Evolutionary conservation across 2,113 vertebrate species (phyloP), one percentile per base, ranked within the genome.

Genomic region (Burhinus oedicnemus): DNA sequence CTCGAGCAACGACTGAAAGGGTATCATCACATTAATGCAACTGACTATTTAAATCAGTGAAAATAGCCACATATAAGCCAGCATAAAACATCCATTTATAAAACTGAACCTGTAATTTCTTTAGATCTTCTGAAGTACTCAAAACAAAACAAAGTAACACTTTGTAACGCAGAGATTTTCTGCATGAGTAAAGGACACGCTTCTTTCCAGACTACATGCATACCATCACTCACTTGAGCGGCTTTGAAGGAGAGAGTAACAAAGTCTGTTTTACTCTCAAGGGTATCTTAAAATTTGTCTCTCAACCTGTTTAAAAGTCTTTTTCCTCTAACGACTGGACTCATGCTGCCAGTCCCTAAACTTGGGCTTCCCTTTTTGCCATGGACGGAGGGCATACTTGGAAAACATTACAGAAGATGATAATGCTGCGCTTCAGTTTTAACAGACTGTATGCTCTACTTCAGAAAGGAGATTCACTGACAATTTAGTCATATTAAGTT

Each of bases 211-310:
- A 21, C 68, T 66, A 30, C 30, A 29, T 1, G 16, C 18, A 23
- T 22, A 62, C 38, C 62, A 65, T 70, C 79, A 77, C 69, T 70
- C 89, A 90, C 83, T 22, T 5, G 3, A 81, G 86, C 45, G 61
- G 54, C 66, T 29, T 16, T 15, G 38, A 79, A 71, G 30, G 20
- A 64, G 30, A 60, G 30, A 5, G 5, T n/a, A 91, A 72, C 71
- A 94, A 95, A 93, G 83, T 32, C 79, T 70, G n/a, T 5, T 93
- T 32, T 76, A 85, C 61, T 87, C 89, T 79, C 74, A 77, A 44
- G 49, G 22, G 34, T 44, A 79, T 61, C 78, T 74, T 54, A 57
- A 80, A 47, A 16, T 55, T 82, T 79, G 77, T 47, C 42, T 57
- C 84, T 76, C 89, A 51, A 64, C 54, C 81, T 82, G 47, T 34